These are phyloP conservation scores for Sphenodon punctatus DNA, from an alignment of 2,797 vertebrate genomes.

Conservation along the genomic window DNA sequence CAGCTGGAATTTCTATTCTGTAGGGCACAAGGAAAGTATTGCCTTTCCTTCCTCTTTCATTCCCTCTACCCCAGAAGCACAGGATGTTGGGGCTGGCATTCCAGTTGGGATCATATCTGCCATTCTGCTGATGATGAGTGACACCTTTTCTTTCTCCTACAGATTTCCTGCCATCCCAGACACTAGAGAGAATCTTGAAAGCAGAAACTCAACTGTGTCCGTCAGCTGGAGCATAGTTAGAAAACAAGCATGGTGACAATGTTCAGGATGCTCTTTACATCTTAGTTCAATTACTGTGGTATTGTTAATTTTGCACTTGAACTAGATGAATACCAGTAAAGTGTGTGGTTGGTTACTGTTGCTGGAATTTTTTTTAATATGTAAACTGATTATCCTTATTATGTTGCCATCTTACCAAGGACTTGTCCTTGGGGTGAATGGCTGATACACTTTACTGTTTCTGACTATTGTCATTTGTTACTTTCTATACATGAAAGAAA, in stretches of 20 bases:
- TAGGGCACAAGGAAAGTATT: slow-evolving; percentile 77
- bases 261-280: neutral
- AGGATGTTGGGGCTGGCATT: slow-evolving; percentile 79
- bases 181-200: neutral
- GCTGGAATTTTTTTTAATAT: neutral
- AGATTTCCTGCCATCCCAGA: neutral
- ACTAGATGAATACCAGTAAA: neutral
- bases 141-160: slow-evolving; percentile 77
- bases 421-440: neutral
- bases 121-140: slow-evolving; percentile 76
- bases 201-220: neutral
- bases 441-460: neutral
- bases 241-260: neutral
- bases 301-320: slow-evolving; percentile 1
- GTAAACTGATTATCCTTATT: neutral
- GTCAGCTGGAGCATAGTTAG: neutral
- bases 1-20: slow-evolving; percentile 81
- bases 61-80: slow-evolving; percentile 75
- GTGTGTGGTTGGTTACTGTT: neutral
- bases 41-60: slow-evolving; percentile 82
- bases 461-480: neutral
- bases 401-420: neutral
- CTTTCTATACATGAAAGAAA: too few species aligned
- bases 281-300: neutral
- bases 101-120: slow-evolving; percentile 74